Conservation (phyloP, 1,140 invertebrate genomes). For the Ladona fulva region DNA sequence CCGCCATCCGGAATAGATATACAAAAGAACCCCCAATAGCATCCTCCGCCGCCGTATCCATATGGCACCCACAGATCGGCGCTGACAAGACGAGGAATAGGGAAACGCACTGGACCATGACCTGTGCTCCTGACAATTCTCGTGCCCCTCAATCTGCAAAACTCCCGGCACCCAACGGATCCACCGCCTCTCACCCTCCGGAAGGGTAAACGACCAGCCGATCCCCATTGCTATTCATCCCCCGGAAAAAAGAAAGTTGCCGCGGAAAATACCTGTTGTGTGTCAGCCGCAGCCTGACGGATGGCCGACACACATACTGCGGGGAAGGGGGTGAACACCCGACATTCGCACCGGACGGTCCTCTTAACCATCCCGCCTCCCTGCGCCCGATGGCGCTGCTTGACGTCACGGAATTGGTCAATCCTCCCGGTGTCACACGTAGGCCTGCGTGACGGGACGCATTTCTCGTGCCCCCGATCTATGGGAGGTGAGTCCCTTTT, state of each 20-base stretch:
- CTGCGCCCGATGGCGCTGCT: not conserved
- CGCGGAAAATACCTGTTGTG: slow-evolving; percentile 3
- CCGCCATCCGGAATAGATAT: no score
- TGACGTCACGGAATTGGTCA: not conserved
- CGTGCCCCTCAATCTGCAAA: not conserved
- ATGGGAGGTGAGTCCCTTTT: not conserved
- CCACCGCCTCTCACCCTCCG: not conserved
- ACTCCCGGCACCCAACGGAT: not conserved
- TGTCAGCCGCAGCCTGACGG: not conserved
- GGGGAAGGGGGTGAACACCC: not conserved
- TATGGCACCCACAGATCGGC: not conserved
- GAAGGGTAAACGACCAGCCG: not conserved
- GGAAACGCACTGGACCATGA: not conserved
- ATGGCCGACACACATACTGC: not conserved
- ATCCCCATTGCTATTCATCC: not conserved
- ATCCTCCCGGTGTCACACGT: not conserved
- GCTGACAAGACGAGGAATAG: not conserved
- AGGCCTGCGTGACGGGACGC: not conserved
- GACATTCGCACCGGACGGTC: not conserved
- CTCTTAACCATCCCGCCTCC: not conserved
- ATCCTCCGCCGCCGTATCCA: not conserved
- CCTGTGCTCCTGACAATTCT: not conserved
- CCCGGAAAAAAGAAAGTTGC: not conserved
- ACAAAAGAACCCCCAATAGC: no score
- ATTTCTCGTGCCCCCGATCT: not conserved